phyloP scores from a whole-genome alignment of 2,113 vertebrate genomes.

The Natator depressus region DNA sequence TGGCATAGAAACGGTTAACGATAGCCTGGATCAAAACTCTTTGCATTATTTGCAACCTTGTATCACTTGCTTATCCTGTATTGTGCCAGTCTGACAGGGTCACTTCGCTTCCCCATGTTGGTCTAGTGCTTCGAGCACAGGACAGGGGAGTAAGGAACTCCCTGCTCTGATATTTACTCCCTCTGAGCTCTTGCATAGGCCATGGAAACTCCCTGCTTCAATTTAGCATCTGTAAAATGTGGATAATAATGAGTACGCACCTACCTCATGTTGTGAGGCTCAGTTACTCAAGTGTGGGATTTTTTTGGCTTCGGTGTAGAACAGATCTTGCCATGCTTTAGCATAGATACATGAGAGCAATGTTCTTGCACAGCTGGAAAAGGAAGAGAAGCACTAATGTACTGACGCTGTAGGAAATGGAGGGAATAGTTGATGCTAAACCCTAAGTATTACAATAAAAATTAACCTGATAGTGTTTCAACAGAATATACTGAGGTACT shows the following conservation, averaged over 20 bases:
- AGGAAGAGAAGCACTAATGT: not conserved
- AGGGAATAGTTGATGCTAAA: not conserved
- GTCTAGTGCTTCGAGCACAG: not conserved
- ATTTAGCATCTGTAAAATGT: rapidly evolving
- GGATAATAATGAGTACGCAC: not conserved
- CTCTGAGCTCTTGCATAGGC: not conserved
- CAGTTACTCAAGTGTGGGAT: not conserved
- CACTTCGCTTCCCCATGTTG: not conserved
- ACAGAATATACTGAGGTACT: not conserved
- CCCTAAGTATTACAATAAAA: not conserved
- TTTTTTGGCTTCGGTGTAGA: not conserved
- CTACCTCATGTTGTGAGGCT: not conserved
- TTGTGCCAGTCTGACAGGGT: not conserved
- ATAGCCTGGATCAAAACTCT: not conserved
- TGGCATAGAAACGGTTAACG: not conserved
- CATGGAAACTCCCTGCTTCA: not conserved
- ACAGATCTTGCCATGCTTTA: rapidly evolving
- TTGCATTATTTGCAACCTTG: not conserved
- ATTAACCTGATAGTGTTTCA: not conserved
- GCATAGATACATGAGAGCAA: not conserved
- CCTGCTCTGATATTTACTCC: not conserved
- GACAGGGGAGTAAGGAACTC: not conserved
- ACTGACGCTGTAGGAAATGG: not conserved
- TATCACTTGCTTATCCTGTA: not conserved
- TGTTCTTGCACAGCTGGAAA: not conserved